Percentiles rank a stretch among this genome's conserved stretches.
phyloP scores from a whole-genome alignment of 2,113 vertebrate species.

The Zosterops lateralis region DNA sequence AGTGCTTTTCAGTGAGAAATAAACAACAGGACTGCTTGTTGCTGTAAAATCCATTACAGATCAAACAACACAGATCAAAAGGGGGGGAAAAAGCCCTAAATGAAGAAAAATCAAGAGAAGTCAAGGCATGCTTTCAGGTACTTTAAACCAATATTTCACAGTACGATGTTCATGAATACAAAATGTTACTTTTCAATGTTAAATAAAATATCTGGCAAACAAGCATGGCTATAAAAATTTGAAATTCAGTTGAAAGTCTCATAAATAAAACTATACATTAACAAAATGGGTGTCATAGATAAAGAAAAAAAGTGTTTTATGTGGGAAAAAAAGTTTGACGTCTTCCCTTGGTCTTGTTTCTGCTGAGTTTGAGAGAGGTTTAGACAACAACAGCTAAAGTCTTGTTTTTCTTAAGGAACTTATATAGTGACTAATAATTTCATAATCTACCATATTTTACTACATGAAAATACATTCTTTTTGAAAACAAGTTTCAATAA shows the following conservation, averaged over 20 bases:
- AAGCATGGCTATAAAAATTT: background rate
- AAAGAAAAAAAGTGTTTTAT: background rate
- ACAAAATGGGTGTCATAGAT: background rate
- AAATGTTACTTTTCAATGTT: background rate
- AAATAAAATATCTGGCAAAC: background rate
- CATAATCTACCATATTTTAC: background rate
- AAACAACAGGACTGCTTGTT: background rate
- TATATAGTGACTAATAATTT: background rate
- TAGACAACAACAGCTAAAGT: background rate
- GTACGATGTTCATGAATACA: background rate
- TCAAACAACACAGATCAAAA: background rate
- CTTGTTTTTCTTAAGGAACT: background rate
- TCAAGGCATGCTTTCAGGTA: background rate
- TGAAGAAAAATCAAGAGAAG: background rate
- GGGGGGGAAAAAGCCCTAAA: accelerated
- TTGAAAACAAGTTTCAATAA: background rate
- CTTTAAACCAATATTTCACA: background rate
- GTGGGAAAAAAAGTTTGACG: background rate
- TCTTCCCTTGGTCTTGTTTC: background rate
- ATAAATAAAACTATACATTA: background rate
- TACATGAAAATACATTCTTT: background rate
- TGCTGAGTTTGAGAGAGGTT: background rate
- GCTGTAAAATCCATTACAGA: background rate
- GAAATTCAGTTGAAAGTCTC: background rate
- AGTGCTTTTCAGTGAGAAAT: background rate